Conservation (phyloP, 1,140 invertebrate genomes). For the Agraylea sexmaculata region DNA sequence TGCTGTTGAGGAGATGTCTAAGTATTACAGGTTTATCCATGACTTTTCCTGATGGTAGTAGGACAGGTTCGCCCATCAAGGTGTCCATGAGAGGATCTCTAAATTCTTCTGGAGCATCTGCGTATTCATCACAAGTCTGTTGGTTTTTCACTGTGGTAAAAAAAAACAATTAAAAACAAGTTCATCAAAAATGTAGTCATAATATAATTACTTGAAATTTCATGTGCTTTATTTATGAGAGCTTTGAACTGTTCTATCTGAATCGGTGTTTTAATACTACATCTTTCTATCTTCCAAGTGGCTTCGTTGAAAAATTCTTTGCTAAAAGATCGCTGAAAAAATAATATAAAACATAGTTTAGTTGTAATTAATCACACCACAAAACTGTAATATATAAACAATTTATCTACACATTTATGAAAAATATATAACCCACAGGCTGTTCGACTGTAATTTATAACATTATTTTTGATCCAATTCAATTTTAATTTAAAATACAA, state of each 20-base stretch:
- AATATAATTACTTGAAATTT: constrained; percentile 45
- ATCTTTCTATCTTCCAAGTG: constrained; percentile 63
- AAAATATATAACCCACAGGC: no score
- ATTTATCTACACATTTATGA: not conserved
- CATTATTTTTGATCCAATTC: not conserved
- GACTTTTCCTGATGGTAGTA: constrained; percentile 83
- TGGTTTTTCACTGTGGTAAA: constrained; percentile 60
- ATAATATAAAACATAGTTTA: constrained; percentile 20
- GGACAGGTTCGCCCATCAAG: constrained; percentile 91
- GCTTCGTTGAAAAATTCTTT: constrained; percentile 88
- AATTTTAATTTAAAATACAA: not conserved
- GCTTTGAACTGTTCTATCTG: constrained; percentile 74
- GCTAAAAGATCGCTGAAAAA: constrained; percentile 76
- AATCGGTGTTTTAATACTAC: constrained; percentile 69
- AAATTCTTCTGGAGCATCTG: constrained; percentile 95
- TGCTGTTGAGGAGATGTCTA: constrained; percentile 88
- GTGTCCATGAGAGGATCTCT: constrained; percentile 96
- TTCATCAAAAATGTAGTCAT: not conserved
- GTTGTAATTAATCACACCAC: constrained; percentile 14
- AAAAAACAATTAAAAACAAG: not conserved
- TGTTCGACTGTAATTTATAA: no score
- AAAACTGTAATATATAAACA: constrained; percentile 16
- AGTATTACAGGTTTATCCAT: constrained; percentile 94
- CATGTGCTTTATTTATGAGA: constrained; percentile 68
- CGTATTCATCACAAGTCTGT: constrained; percentile 80